A percentile compares a stretch with the other conserved stretches of the same genome.
These are phyloP conservation scores for Phalacrocorax brasilianus DNA, from an alignment of 2,113 vertebrate species.

Conservation along the genomic window DNA sequence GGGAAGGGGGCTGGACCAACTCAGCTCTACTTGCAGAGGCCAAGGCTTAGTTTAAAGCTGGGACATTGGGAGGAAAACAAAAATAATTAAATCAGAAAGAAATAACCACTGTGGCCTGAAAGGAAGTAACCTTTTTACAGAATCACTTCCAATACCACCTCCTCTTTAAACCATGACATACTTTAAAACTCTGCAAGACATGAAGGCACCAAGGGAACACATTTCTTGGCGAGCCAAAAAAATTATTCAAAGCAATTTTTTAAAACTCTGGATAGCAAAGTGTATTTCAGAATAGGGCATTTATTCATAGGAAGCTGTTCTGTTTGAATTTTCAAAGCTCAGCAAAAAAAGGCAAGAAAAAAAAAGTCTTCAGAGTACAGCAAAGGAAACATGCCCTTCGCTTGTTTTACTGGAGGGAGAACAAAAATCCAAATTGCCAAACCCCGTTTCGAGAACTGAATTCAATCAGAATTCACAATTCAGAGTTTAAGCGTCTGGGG, in stretches of 20 bases:
- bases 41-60: background rate
- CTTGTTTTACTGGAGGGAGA: background rate
- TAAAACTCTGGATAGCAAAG: background rate
- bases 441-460: background rate
- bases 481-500: background rate
- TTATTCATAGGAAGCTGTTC: background rate
- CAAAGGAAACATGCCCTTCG: background rate
- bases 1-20: background rate
- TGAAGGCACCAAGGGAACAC: background rate
- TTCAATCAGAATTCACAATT: background rate
- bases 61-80: accelerated
- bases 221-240: background rate
- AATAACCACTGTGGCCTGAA: background rate
- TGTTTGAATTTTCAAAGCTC: background rate
- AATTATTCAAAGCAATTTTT: background rate
- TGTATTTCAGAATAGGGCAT: background rate
- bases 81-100: background rate
- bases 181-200: background rate
- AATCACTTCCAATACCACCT: background rate
- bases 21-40: background rate
- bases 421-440: background rate
- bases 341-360: background rate
- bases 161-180: background rate
- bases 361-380: background rate
- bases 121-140: background rate